phyloP scores from a whole-genome alignment of 92 coral and sea anemone genomes.

The Parazoanthus swiftii region DNA sequence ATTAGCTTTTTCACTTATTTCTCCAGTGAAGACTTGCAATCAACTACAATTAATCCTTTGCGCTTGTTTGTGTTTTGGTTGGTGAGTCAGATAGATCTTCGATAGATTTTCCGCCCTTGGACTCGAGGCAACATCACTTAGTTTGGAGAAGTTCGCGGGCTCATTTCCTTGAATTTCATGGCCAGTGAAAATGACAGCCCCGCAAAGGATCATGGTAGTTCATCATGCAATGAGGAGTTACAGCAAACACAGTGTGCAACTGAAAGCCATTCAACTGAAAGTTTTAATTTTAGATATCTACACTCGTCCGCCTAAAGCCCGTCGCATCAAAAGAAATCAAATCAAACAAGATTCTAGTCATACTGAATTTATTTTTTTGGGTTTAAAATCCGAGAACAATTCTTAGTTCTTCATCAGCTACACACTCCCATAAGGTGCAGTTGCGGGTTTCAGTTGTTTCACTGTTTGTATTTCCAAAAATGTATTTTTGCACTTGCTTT shows the following conservation, averaged over 20 bases:
- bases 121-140: too few relatives aligned
- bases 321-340: slow-evolving; percentile 29
- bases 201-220: background rate
- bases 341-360: slow-evolving; percentile 42
- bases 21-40: background rate
- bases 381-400: background rate
- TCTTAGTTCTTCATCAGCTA: slow-evolving; percentile 25
- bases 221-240: background rate
- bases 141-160: too few relatives aligned
- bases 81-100: background rate
- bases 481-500: background rate
- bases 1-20: too few relatives aligned
- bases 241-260: background rate
- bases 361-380: background rate
- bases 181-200: too few relatives aligned
- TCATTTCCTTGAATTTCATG: too few relatives aligned
- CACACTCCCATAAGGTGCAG: slow-evolving; percentile 20
- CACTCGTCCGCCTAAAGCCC: slow-evolving; percentile 31
- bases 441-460: background rate
- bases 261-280: background rate
- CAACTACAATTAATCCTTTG: too few relatives aligned
- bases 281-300: background rate
- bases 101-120: too few relatives aligned
- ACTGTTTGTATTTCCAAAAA: background rate
- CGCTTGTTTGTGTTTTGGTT: too few relatives aligned